Evolutionary conservation across 2,888 invertebrate species (phyloP), one percentile per base, ranked within the genome.

Genomic region (Synergus japonicus): DNA sequence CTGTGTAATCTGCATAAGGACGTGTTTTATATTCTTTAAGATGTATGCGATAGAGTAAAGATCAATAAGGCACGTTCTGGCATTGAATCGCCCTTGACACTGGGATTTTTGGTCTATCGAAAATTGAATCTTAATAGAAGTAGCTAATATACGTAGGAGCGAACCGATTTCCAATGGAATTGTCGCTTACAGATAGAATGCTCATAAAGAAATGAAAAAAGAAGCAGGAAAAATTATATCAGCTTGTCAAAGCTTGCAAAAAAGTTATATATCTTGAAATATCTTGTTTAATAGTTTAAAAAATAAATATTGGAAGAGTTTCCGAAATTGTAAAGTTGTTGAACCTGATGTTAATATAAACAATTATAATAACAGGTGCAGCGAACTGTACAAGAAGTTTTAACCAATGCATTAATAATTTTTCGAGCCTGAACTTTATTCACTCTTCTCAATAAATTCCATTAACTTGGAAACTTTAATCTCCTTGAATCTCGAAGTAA

Each of bases 51-150:
- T 89, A 89, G 83, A 79, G 78, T 44, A 81, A 88, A 73, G 83
- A 88, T 88, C 88, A 86, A 87, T 87, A 86, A 87, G 85, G 89
- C 89, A 89, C 89, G 89, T 89, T 85, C 88, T 69, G 83, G 84
- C 86, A 81, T 87, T 85, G 83, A 81, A 86, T 81, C 83, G 78
- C 83, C 85, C 86, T 88, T 86, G 84, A 87, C 83, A 87, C 82
- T 83, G 84, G 79, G 85, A 81, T 82, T 85, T 83, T 79, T 79
- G 65, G 84, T 81, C 79, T 90, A 90, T 90, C 90, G 90, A 85
- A 90, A 90, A 90, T 90, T 90, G 89, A 90, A 90, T 90, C 90
- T 90, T 83, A 81, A 83, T 83, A 78, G 79, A 80, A 79, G 79
- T 82, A 79, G 82, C 85, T 85, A 87, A 85, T 73, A 41, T 58